Conservation (phyloP, 2,113 vertebrate species). For the Anarhynchus alexandrinus region DNA sequence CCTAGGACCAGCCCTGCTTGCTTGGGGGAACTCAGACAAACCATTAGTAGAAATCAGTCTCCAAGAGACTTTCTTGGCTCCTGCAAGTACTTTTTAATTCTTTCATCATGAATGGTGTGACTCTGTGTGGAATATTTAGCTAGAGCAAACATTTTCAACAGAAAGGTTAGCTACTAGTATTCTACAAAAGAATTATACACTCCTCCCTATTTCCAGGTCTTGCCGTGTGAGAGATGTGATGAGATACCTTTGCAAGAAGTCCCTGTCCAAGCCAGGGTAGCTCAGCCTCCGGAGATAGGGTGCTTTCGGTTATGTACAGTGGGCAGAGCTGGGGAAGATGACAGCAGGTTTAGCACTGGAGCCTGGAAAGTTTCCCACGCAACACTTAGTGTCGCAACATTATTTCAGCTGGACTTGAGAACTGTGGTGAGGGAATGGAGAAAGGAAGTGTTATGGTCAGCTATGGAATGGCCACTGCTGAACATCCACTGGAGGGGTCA, state of each 20-base stretch:
- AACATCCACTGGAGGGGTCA: background rate
- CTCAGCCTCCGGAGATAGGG: background rate
- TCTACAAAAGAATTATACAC: background rate
- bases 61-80: background rate
- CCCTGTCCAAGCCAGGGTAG: background rate
- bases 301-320: background rate
- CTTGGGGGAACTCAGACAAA: background rate
- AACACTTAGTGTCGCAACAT: background rate
- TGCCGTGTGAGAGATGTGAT: background rate
- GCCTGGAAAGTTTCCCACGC: background rate
- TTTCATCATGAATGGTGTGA: background rate
- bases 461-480: background rate
- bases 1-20: background rate
- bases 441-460: background rate
- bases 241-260: background rate
- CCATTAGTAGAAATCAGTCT: background rate
- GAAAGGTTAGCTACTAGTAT: background rate
- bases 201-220: background rate
- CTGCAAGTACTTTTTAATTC: background rate
- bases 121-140: background rate
- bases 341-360: background rate
- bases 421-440: background rate
- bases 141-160: background rate
- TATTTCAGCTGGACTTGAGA: background rate
- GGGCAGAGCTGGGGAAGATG: background rate